These are phyloP conservation scores for Caenorhabditis zanzibari DNA, from an alignment of 2,888 invertebrate species.

Conservation along the genomic window DNA sequence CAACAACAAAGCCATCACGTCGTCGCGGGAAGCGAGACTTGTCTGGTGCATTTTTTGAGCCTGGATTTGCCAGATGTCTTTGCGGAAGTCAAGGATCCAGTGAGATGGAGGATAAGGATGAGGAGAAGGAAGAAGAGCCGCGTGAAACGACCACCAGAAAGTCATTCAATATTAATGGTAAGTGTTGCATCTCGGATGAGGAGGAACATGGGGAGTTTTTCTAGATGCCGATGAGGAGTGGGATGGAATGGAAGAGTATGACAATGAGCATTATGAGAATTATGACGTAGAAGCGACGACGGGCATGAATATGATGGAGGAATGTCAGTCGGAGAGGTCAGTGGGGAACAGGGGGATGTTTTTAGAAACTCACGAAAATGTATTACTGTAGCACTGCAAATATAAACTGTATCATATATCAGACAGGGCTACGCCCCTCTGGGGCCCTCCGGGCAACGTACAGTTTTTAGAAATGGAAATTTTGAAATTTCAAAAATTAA, in stretches of 20 bases:
- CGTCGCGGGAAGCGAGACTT: conserved; percentile 64
- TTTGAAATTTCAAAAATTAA: no score
- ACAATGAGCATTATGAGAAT: conserved; percentile 61
- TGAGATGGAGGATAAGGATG: conserved; percentile 59
- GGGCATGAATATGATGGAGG: conserved; percentile 62
- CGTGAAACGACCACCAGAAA: conserved; percentile 61
- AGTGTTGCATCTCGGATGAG: conserved; percentile 46
- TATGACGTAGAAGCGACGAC: conserved; percentile 58
- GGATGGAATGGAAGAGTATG: conserved; percentile 64
- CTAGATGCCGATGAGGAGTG: conserved; percentile 64
- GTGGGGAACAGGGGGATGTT: background rate
- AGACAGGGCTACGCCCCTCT: no score
- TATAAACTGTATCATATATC: no score
- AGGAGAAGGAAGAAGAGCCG: conserved; percentile 54
- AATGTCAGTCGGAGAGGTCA: conserved; percentile 62
- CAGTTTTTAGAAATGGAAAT: no score
- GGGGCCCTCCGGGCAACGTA: no score
- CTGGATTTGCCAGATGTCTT: conserved; percentile 71
- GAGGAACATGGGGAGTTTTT: conserved; percentile 50
- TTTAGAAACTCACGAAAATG: background rate
- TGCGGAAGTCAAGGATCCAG: conserved; percentile 68
- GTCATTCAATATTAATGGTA: conserved; percentile 63
- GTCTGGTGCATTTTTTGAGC: conserved; percentile 75
- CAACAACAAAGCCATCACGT: conserved; percentile 48
- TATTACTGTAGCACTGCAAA: no score